Evolutionary conservation across 2,113 vertebrate species (phyloP), one percentile per base, ranked within the genome.

Genomic region (Pardalotus punctatus): DNA sequence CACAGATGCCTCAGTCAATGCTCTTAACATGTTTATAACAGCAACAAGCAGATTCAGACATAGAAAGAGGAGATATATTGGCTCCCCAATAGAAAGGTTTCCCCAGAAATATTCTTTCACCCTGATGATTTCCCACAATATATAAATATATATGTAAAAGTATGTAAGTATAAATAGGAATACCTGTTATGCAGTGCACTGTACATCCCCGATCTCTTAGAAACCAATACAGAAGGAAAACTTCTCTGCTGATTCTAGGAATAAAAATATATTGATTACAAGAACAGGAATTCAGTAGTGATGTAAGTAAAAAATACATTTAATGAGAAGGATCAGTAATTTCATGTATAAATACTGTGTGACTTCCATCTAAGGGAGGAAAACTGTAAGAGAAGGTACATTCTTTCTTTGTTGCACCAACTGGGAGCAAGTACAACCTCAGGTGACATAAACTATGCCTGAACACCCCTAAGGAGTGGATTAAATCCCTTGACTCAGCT

Each of bases 291-390:
- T 50, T 48, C 25, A 15, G 11, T 42, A 57, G 19, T 20, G 25
- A 71, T 2, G 0, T 27, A 58, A 33, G 6, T 9, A 67, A 93
- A 88, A 64, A 12, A 12, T 42, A 4, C 0, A 0, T 33, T 61
- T 65, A 53, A 77, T 27, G 27, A 78, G 54, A 83, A 73, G 10
- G 11, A 61, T 51, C 53, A 27, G 14, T 48, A 86, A 72, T 66
- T 65, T 58, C 43, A 4, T 28, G 3, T 36, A 62, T 54, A 84
- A 84, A 79, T 29, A 36, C 10, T 25, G 18, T 23, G 6, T 47
- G 27, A 21, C 21, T 88, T 92, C 22, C 24, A 38, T 40, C 31
- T 57, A 74, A 72, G 14, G 21, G 35, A 67, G 35, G 35, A 71
- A 71, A 79, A 69, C 7, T 5, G 7, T 45, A 54, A 79, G 61